Evolutionary conservation across 2,797 vertebrate genomes (phyloP).

Genomic region (Pangasius mekongensis): DNA sequence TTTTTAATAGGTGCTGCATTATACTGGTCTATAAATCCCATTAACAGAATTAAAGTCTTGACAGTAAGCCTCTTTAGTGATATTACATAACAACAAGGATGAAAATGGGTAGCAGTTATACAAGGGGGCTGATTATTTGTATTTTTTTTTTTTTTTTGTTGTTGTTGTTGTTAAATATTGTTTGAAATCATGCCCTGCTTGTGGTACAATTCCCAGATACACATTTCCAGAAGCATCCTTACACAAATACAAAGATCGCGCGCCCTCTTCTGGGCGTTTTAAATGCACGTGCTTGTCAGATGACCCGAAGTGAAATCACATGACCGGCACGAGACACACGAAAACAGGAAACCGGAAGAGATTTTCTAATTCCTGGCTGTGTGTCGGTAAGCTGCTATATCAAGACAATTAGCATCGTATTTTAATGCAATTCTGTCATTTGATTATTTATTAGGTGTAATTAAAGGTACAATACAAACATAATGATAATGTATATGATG

Average conservation of each 20-base stretch:
- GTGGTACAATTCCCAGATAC: not conserved
- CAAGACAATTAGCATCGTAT: not conserved
- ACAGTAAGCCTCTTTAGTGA: not conserved
- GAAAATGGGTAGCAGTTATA: not conserved
- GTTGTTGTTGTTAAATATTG: no score
- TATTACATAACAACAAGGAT: not conserved
- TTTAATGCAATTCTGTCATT: not conserved
- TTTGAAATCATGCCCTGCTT: not conserved
- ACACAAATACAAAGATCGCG: not conserved
- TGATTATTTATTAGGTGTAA: not conserved
- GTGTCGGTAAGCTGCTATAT: not conserved
- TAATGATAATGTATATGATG: not conserved
- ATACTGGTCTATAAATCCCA: not conserved
- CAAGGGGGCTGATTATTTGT: not conserved
- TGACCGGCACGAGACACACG: conserved; percentile 6
- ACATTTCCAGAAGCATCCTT: not conserved
- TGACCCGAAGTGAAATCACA: conserved; percentile 9
- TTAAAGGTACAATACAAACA: not conserved
- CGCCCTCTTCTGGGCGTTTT: conserved; percentile 11
- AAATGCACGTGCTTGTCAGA: not conserved
- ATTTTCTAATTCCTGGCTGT: not conserved
- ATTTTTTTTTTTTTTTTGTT: not conserved
- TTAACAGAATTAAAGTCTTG: not conserved
- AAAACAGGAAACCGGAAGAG: conserved; percentile 23
- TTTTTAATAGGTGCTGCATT: not conserved